A percentile compares a stretch with the other conserved stretches of the same genome.
Conservation (phyloP, 2,797 vertebrate genomes). For the Pseudochirops corinnae region DNA sequence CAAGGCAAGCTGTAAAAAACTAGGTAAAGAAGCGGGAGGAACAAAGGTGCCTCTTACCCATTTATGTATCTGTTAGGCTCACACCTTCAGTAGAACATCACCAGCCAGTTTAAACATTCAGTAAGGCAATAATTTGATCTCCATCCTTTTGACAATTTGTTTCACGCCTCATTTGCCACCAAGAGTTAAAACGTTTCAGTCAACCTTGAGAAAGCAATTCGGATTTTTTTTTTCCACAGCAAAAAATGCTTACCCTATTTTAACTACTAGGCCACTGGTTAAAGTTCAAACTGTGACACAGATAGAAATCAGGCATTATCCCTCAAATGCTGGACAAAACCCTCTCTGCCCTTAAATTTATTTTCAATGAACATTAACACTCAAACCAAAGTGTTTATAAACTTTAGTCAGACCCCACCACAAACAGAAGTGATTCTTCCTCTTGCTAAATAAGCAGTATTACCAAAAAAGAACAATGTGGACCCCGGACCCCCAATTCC, state of each 20-base stretch:
- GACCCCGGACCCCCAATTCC: background rate
- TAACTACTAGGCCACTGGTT: constrained; percentile 52
- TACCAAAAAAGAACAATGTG: fast-evolving
- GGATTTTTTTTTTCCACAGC: background rate
- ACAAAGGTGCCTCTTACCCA: constrained; percentile 78
- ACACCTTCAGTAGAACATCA: constrained; percentile 74
- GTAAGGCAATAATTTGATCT: constrained; percentile 78
- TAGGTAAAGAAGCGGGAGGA: constrained; percentile 71
- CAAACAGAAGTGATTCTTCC: background rate
- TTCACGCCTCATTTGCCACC: constrained; percentile 84
- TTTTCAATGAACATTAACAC: background rate
- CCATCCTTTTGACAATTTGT: constrained; percentile 83
- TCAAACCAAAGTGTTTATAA: background rate
- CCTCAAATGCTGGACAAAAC: background rate
- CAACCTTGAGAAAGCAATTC: constrained; percentile 75
- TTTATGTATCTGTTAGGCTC: constrained; percentile 79
- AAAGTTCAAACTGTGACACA: constrained; percentile 65
- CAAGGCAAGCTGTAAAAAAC: constrained; percentile 78
- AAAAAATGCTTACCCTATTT: constrained; percentile 56
- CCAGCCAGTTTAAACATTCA: constrained; percentile 77
- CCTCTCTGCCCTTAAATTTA: background rate
- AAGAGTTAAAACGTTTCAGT: constrained; percentile 83
- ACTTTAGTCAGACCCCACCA: background rate
- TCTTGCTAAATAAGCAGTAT: background rate
- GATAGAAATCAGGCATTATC: constrained; percentile 52